Evolutionary conservation across 2,888 invertebrate genomes (phyloP), one percentile per base, ranked within the genome.

Genomic region (Rotaria socialis): DNA sequence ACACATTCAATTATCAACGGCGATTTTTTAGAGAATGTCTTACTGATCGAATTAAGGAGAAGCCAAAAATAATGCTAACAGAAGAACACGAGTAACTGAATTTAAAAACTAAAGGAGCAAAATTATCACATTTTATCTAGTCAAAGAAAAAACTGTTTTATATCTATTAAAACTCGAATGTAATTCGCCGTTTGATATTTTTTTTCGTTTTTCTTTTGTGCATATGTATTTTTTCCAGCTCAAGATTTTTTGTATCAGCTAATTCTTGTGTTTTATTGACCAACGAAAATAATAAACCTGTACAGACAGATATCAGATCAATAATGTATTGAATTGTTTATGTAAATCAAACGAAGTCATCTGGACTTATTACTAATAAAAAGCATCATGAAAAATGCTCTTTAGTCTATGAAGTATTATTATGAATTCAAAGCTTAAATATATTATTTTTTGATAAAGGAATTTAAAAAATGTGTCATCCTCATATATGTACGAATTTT

Each of bases 11-110:
- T n/a, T 80, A 47, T 47, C 47, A 43, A 80, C 43, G 43, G 24
- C 47, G 14, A 24, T 80, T 80, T 47, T 80, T 80, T 80, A 47
- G n/a, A 80, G 24, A 47, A 43, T 80, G 80, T 47, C 43, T 80
- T 47, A 47, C 47, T 80, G 47, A 47, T n/a, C 47, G 80, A 24
- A n/a, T n/a, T 24, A n/a, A n/a, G 24, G 47, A 80, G 24, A 47
- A 47, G 47, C 80, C 47, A n/a, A 47, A 80, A n/a, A 24, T 47
- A 10, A 47, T 24, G 0, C 1, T 10, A 80, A 10, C n/a, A 43
- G 80, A 80, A n/a, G 80, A 80, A 10, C 1, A 2, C n/a, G 47
- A 80, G 8, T 43, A 47, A 80, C n/a, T 24, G 10, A 24, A n/a
- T 80, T 14, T 14, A 22, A 22, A 19, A 27, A 14, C 0, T 10